Base-by-base conservation (phyloP, 64 coral and sea anemone genomes). In the Montipora capricornis region DNA sequence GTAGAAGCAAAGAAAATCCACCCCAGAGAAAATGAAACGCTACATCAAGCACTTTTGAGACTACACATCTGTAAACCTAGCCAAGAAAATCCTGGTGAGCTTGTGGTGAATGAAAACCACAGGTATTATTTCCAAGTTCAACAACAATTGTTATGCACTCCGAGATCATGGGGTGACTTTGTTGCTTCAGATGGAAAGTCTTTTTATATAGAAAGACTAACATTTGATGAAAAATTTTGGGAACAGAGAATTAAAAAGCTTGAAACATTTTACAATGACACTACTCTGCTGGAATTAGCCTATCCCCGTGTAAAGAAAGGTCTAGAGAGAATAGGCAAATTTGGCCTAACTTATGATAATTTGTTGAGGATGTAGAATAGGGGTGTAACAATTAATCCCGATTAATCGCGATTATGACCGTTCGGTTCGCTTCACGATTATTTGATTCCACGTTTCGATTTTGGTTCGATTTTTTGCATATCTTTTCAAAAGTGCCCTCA, bases 151-250 rank as follows among this genome's bases (percentile, higher is more conserved):
- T 67, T 94, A 10, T 89, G 92, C 53, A 88, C 80, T 7, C 77
- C 82, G 57, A 85, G 78, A 94, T 57, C 53, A 26, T 94, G 92
- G 92, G 77, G 77, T 62, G 84, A 94, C 52, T 94, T 94, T 94
- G 68, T 94, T 16, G 84, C 84, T 17, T 94, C 92, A 80, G 75
- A 93, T 93, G 67, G 84, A 20, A 67, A 88, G 59, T 79, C 55
- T 51, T 73, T 93, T 75, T 81, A 87, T 52, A 75, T 88, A 71
- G 47, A 88, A 8, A 93, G 66, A 80, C n/a, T 74, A 44, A 13
- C 50, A 47, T 92, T 57, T 84, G 81, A 84, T 47, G 52, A 84
- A 20, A 81, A 86, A 2, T 78, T 92, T 62, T 84, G 70, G 90
- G 17, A 60, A n/a, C 14, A 76, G 14, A 4, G 14, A 77, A 85